Base-by-base conservation (phyloP, 64 coral and sea anemone genomes). In the Pachyseris speciosa region DNA sequence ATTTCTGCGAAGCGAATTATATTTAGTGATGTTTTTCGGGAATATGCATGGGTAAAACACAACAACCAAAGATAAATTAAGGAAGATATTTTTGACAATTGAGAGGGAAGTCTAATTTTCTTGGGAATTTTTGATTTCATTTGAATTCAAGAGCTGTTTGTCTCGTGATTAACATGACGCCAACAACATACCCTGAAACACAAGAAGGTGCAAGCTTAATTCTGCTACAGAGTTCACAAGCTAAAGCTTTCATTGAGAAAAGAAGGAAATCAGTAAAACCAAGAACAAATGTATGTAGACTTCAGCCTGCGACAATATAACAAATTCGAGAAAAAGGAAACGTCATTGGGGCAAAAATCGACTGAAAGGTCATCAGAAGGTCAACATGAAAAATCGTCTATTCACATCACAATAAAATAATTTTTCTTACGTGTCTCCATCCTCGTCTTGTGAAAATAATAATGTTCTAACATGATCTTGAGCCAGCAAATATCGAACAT, bases 361-460 rank as follows among this genome's bases (percentile, higher is more conserved):
- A n/a, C n/a, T n/a, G n/a, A n/a, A n/a, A n/a, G n/a, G n/a, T n/a
- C n/a, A n/a, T n/a, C n/a, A n/a, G n/a, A n/a, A n/a, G n/a, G n/a
- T n/a, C n/a, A n/a, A n/a, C n/a, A n/a, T n/a, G n/a, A n/a, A n/a
- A n/a, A n/a, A n/a, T n/a, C n/a, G n/a, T n/a, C n/a, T n/a, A n/a
- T n/a, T n/a, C n/a, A n/a, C n/a, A n/a, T n/a, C n/a, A n/a, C n/a
- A 22, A 64, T 15, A 11, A 33, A 67, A 71, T 7, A 57, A 55
- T 63, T 44, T 13, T 11, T 84, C 95, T 97, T 97, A 97, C 95
- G 95, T 97, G 28, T 97, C 95, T 30, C 95, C 95, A 72, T 97
- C 95, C 20, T 93, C 95, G 64, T 97, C 89, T 79, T 93, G 95
- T 12, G 17, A 2, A 39, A 90, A 94, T 10, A 97, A 52, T 17